Conservation (phyloP, 2,888 invertebrate genomes). For the Dicranocentrus wangi region DNA sequence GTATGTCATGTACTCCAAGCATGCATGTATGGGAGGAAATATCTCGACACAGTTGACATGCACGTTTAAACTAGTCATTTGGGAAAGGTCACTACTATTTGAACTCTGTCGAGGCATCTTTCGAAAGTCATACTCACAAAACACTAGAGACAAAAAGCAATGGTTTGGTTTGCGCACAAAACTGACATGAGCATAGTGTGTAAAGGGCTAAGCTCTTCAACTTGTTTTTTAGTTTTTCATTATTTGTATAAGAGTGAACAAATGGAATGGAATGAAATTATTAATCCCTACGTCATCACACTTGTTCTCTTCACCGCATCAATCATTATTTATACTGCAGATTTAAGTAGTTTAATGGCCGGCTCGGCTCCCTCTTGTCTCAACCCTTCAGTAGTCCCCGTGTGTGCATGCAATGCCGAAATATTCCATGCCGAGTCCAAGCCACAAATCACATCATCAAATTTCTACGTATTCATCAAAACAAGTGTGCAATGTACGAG, state of each 20-base stretch:
- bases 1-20: neutral
- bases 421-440: neutral
- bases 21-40: neutral
- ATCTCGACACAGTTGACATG: neutral
- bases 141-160: neutral
- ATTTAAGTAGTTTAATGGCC: neutral
- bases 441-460: neutral
- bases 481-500: neutral
- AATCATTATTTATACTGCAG: constrained; percentile 16
- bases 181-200: neutral
- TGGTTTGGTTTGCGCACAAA: neutral
- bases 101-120: neutral
- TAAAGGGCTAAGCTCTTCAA: no score
- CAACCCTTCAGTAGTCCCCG: neutral
- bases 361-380: constrained; percentile 2
- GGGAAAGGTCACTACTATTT: constrained; percentile 18
- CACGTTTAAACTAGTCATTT: neutral
- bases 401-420: neutral
- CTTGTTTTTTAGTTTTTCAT: neutral
- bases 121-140: constrained; percentile 6
- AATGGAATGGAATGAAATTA: neutral
- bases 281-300: neutral
- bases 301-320: constrained; percentile 4
- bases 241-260: neutral
- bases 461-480: neutral